Evolutionary conservation across 1,140 invertebrate genomes (phyloP).

Genomic region (Drosophila orena): DNA sequence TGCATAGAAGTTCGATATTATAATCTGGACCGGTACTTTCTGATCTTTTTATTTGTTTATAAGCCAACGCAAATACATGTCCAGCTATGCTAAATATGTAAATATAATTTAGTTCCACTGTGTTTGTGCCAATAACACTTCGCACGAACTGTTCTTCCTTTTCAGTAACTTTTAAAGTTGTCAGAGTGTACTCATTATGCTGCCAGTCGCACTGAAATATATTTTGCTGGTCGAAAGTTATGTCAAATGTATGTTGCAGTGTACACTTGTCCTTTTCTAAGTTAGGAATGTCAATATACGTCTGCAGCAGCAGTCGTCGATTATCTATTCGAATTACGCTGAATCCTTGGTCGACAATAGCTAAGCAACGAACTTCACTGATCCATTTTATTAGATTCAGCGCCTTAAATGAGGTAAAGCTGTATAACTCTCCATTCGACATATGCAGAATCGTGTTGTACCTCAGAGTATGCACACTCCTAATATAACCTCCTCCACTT

Average conservation of each 20-base stretch:
- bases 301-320: constrained; percentile 54
- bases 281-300: constrained; percentile 63
- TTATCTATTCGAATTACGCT: constrained; percentile 54
- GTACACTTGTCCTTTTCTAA: constrained; percentile 49
- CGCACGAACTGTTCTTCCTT: constrained; percentile 60
- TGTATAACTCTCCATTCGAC: constrained; percentile 69
- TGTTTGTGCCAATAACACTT: constrained; percentile 37
- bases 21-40: constrained; percentile 27
- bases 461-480: constrained; percentile 62
- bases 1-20: constrained; percentile 57
- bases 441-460: constrained; percentile 72
- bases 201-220: constrained; percentile 68
- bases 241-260: constrained; percentile 58
- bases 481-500: constrained; percentile 20
- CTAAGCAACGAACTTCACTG: constrained; percentile 61
- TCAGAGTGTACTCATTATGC: constrained; percentile 58
- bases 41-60: background rate
- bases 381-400: constrained; percentile 65
- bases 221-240: constrained; percentile 72
- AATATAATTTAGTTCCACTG: constrained; percentile 24
- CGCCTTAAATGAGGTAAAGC: constrained; percentile 70
- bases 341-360: constrained; percentile 46
- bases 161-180: constrained; percentile 36
- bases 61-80: constrained; percentile 57
- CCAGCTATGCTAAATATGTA: constrained; percentile 64